Evolutionary conservation across 2,888 invertebrate species (phyloP).

Genomic region (Heteromurus nitidus): DNA sequence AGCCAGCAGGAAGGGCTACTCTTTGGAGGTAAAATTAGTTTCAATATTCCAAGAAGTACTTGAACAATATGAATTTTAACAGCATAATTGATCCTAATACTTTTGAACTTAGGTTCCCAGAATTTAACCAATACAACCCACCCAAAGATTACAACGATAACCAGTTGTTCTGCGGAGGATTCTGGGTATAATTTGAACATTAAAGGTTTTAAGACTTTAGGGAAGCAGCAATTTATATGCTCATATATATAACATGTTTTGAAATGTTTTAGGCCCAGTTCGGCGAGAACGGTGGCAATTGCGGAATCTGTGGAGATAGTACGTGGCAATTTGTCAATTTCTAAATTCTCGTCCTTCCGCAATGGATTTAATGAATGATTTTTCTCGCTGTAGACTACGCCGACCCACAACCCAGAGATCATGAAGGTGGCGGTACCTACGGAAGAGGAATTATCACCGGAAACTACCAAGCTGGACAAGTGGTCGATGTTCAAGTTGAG

Average conservation of each 20-base stretch:
- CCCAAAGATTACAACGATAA: conserved; percentile 68
- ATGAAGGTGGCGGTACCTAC: conserved; percentile 74
- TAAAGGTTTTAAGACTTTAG: not conserved
- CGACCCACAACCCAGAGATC: conserved; percentile 59
- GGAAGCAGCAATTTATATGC: not conserved
- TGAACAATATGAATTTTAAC: too few relatives aligned
- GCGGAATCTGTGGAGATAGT: conserved; percentile 77
- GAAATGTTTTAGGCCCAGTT: conserved; percentile 73
- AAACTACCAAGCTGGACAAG: conserved; percentile 72
- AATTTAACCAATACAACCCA: conserved; percentile 6
- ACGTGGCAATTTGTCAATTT: not conserved
- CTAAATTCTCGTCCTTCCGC: not conserved
- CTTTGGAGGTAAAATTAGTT: conserved; percentile 67
- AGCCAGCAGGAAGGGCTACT: conserved; percentile 65
- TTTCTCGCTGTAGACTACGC: not conserved
- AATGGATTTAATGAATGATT: not conserved
- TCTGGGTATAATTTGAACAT: not conserved
- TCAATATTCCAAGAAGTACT: too few relatives aligned
- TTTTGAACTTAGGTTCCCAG: too few relatives aligned
- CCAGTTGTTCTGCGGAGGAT: conserved; percentile 68
- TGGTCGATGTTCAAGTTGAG: conserved; percentile 59
- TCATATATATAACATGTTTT: not conserved
- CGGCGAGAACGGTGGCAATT: conserved; percentile 75
- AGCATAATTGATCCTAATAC: too few relatives aligned
- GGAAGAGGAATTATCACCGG: conserved; percentile 74